Conservation (phyloP, 2,888 invertebrate genomes). For the Disparrhopalites patrizii region DNA sequence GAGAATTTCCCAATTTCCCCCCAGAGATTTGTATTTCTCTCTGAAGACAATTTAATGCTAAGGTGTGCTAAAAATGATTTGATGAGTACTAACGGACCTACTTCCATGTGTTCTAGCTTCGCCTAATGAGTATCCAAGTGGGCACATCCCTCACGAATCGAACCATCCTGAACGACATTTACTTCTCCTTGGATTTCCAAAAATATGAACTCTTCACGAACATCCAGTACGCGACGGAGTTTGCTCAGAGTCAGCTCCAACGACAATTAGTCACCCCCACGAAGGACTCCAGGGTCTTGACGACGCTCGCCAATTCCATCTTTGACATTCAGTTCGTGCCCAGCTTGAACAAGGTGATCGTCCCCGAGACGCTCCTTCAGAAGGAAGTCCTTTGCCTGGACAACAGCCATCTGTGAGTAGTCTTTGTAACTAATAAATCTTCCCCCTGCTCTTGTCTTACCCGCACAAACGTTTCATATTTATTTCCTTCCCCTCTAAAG, state of each 20-base stretch:
- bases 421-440: not conserved
- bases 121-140: conserved; percentile 53
- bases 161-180: conserved; percentile 53
- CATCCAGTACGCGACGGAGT: conserved; percentile 54
- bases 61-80: no score
- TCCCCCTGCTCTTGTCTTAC: not conserved
- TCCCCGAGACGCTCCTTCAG: conserved; percentile 54
- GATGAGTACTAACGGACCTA: no score
- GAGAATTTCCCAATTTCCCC: no score
- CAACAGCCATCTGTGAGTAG: conserved; percentile 37
- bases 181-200: conserved; percentile 54
- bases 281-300: conserved; percentile 50
- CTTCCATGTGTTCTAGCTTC: conserved; percentile 55
- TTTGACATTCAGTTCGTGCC: conserved; percentile 52
- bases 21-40: no score
- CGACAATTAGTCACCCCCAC: conserved; percentile 51
- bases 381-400: conserved; percentile 30
- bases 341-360: conserved; percentile 54
- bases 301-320: conserved; percentile 21
- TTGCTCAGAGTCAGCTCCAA: conserved; percentile 53
- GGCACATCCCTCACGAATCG: conserved; percentile 53
- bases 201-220: conserved; percentile 57
- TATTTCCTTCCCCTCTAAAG: conserved; percentile 50
- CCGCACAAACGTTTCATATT: not conserved
- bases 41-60: no score